Percentiles rank a stretch among this genome's conserved stretches.
phyloP scores from a whole-genome alignment of 2,797 vertebrate species.

The Ambastaia sidthimunki region DNA sequence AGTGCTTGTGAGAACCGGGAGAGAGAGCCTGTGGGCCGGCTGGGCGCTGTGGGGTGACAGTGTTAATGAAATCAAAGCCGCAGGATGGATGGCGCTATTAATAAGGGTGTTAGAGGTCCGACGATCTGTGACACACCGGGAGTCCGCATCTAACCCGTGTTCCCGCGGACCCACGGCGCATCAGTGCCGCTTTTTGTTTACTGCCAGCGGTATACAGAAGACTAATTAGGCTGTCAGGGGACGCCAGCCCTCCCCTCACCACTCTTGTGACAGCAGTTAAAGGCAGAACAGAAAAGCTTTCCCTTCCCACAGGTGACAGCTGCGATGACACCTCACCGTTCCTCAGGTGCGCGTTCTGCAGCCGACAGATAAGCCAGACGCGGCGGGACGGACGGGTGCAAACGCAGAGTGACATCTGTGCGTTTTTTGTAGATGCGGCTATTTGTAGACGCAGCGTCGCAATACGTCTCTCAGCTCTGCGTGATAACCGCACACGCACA shows the following conservation, averaged over 20 bases:
- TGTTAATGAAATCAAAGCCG: constrained; percentile 64
- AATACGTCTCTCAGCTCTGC: constrained; percentile 24
- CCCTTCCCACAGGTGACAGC: constrained; percentile 56
- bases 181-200: constrained; percentile 54
- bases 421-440: constrained; percentile 42
- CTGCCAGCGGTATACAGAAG: constrained; percentile 64
- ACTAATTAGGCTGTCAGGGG: constrained; percentile 75
- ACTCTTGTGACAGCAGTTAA: constrained; percentile 77
- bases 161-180: constrained; percentile 18
- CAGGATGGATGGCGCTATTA: constrained; percentile 64
- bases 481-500: neutral
- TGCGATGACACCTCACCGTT: constrained; percentile 52
- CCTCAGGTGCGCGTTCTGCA: constrained; percentile 59
- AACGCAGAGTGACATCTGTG: constrained; percentile 59
- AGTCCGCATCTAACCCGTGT: constrained; percentile 47
- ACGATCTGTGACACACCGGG: constrained; percentile 69
- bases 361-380: constrained; percentile 51
- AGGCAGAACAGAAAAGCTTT: constrained; percentile 57
- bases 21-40: constrained; percentile 34
- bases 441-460: constrained; percentile 45
- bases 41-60: constrained; percentile 54
- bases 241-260: constrained; percentile 52
- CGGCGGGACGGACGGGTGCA: constrained; percentile 51
- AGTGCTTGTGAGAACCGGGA: constrained; percentile 36
- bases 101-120: constrained; percentile 62